Evolutionary conservation across 2,113 vertebrate species (phyloP), one percentile per base, ranked within the genome.

Genomic region (Melanostigma gelatinosum): DNA sequence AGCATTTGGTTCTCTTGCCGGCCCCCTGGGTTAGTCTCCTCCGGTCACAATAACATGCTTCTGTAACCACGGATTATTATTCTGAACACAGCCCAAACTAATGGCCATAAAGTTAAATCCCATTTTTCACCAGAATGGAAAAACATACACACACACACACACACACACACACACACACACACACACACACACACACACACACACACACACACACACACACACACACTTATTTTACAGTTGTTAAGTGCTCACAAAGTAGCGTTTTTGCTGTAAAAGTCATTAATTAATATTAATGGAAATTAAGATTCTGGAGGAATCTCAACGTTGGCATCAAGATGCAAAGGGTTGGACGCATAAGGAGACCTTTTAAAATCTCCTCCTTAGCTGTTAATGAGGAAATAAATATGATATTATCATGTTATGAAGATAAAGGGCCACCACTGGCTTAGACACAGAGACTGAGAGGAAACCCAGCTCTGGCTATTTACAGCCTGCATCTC

Each of bases 1-100:
- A 62, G 63, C 69, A 9, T 82, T 74, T 64, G 29, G 38, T 27
- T 52, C 34, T 48, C 50, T 70, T 50, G 65, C 29, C 0, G 5
- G 5, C 32, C 62, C 22, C 57, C 61, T 48, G 40, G 62, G 68
- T 64, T 62, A 48, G 52, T 70, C 11, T 22, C 54, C 67, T 89
- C 72, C 66, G 80, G 73, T 85, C 68, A 86, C 85, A 85, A 88
- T 87, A 84, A 83, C 70, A 75, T 67, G 63, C 60, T 69, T 70
- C 73, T 73, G 16, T 80, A 65, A 73, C 40, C 36, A 38, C 52
- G 5, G 46, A 71, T 78, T 84, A 72, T 67, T 75, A 84, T 84
- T 84, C 78, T 42, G 15, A 84, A 79, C 74, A 82, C 81, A 73
- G 32, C 60, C 32, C 20, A 55, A 75, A 71, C 48, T 84, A 80